Evolutionary conservation across 35 echinoderm and acorn worm genomes (phyloP).

Genomic region (Antedon bifida): DNA sequence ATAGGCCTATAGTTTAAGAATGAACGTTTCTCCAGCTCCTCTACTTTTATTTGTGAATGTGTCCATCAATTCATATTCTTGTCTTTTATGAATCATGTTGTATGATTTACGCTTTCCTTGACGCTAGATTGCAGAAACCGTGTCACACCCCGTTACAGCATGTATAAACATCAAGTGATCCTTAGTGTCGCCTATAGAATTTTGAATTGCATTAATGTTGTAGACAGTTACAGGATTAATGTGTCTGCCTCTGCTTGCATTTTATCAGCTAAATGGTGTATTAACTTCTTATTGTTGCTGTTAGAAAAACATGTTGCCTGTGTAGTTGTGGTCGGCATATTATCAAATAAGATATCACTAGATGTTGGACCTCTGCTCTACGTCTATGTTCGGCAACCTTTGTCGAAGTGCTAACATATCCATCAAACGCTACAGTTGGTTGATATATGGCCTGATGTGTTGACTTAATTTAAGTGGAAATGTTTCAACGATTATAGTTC

Average conservation of each 20-base stretch:
- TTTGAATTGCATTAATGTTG: constrained; percentile 3
- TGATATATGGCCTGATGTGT: too few relatives aligned
- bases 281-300: not conserved
- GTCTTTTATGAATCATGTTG: constrained; percentile 4
- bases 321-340: not conserved
- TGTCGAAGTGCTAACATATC: constrained; percentile 5
- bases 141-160: constrained; percentile 22
- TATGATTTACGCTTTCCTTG: not conserved
- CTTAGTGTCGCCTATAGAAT: constrained; percentile 1
- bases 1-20: not conserved
- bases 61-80: not conserved
- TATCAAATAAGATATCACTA: constrained; percentile 11
- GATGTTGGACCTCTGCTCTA: not conserved
- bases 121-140: not conserved
- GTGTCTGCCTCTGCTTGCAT: constrained; percentile 38
- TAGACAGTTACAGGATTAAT: constrained; percentile 15
- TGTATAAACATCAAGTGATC: constrained; percentile 14
- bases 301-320: not conserved
- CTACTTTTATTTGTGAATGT: not conserved
- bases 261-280: constrained; percentile 3
- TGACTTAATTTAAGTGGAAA: too few relatives aligned
- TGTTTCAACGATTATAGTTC: too few relatives aligned
- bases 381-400: not conserved
- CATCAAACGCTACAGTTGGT: constrained; percentile 16
- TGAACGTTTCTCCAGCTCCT: not conserved